A percentile compares a stretch with the other conserved stretches of the same genome.
Evolutionary conservation across 1,140 invertebrate species (phyloP).

Genomic region (Coelopa frigida): DNA sequence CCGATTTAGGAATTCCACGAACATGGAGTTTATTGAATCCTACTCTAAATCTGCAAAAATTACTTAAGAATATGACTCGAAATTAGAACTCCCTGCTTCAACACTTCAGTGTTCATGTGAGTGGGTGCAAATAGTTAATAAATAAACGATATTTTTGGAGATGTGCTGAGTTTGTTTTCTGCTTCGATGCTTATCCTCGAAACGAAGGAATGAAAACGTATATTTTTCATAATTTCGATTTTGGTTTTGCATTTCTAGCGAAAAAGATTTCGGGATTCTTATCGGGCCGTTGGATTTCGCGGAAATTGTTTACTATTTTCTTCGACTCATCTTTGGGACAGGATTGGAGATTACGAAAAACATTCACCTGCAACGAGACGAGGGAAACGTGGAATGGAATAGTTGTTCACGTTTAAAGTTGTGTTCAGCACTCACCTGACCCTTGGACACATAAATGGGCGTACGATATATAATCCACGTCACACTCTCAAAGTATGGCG

Average conservation of each 20-base stretch:
- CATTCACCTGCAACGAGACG: slow-evolving; percentile 30
- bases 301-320: slow-evolving; percentile 43
- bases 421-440: slow-evolving; percentile 52
- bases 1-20: too few relatives aligned
- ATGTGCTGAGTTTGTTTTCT: too few relatives aligned
- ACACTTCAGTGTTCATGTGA: too few relatives aligned
- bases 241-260: slow-evolving; percentile 41
- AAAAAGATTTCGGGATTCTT: slow-evolving; percentile 43
- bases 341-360: slow-evolving; percentile 42
- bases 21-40: too few relatives aligned
- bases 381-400: not conserved
- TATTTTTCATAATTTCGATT: slow-evolving; percentile 45
- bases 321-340: slow-evolving; percentile 43
- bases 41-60: too few relatives aligned
- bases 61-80: too few relatives aligned
- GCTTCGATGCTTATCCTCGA: too few relatives aligned
- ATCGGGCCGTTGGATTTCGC: slow-evolving; percentile 38
- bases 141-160: too few relatives aligned
- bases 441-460: slow-evolving; percentile 59
- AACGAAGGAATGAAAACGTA: too few relatives aligned
- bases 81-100: too few relatives aligned
- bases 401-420: not conserved
- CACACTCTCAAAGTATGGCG: slow-evolving; percentile 61
- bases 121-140: too few relatives aligned
- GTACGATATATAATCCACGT: slow-evolving; percentile 68